These are phyloP conservation scores for Xiphophorus maculatus DNA, from an alignment of 2,113 vertebrate species.

Conservation along the genomic window DNA sequence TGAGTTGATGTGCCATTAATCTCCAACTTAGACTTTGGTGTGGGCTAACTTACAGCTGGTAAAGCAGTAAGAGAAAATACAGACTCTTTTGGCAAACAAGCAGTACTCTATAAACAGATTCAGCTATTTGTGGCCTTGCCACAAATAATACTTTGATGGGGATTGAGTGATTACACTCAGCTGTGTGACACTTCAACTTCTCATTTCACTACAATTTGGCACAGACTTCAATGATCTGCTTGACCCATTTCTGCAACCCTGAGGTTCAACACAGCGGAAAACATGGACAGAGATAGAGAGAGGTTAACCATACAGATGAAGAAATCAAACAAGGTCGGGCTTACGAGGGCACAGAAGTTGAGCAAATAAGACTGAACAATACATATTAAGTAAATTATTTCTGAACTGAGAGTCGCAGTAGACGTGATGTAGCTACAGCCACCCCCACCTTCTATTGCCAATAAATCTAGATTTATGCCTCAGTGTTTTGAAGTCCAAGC, in stretches of 20 bases:
- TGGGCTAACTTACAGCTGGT: conserved; percentile 16
- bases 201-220: conserved; percentile 59
- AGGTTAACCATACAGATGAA: conserved; percentile 49
- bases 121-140: conserved; percentile 25
- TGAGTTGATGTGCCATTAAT: conserved; percentile 47
- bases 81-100: neutral
- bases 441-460: conserved; percentile 18
- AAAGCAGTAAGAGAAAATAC: conserved; percentile 10
- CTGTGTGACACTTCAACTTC: conserved; percentile 28
- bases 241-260: conserved; percentile 62
- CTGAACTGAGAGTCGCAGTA: conserved; percentile 40
- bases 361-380: conserved; percentile 47
- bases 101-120: conserved; percentile 7
- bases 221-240: conserved; percentile 49
- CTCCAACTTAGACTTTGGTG: conserved; percentile 23
- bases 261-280: conserved; percentile 43
- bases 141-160: conserved; percentile 37
- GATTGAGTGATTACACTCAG: conserved; percentile 36
- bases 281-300: conserved; percentile 32
- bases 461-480: conserved; percentile 18
- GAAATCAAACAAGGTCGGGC: conserved; percentile 54
- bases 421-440: conserved; percentile 23
- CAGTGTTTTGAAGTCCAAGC: conserved; percentile 38
- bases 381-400: conserved; percentile 72
- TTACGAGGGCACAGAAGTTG: conserved; percentile 22